Evolutionary conservation across 2,888 invertebrate genomes (phyloP).

Genomic region (Hyalella azteca): DNA sequence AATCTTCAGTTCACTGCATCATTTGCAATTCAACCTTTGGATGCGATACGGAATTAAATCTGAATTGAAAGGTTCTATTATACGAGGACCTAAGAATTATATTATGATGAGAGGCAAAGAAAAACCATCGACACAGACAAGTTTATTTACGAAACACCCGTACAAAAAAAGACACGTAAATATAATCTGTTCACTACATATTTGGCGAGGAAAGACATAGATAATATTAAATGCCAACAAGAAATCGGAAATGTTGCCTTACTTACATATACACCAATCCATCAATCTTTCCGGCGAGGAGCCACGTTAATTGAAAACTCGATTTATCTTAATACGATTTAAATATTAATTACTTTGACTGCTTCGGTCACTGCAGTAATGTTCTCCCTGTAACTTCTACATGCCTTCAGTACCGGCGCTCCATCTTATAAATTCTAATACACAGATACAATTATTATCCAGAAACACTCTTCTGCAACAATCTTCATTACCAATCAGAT

Average conservation of each 20-base stretch:
- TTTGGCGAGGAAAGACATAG: conserved; percentile 31
- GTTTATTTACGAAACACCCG: conserved; percentile 33
- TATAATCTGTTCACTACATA: conserved; percentile 14
- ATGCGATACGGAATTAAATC: too few species aligned
- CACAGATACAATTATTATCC: neutral
- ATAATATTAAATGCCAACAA: conserved; percentile 21
- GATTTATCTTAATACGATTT: neutral
- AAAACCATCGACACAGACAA: neutral
- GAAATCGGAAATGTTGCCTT: conserved; percentile 16
- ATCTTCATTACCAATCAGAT: neutral
- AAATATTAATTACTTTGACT: neutral
- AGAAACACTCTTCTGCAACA: neutral
- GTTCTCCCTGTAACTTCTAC: too few species aligned
- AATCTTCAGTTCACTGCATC: too few species aligned
- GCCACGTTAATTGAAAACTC: too few species aligned
- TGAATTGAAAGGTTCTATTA: too few species aligned
- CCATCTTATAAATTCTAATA: neutral
- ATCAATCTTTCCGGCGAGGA: too few species aligned
- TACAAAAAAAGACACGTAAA: conserved; percentile 27
- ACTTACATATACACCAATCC: too few species aligned
- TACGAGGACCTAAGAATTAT: too few species aligned
- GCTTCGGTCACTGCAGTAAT: too few species aligned
- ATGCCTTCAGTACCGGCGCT: too few species aligned
- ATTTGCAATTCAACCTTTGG: too few species aligned
- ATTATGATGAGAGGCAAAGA: neutral